Evolutionary conservation across 2,113 vertebrate species (phyloP).

Genomic region (Semnornis frantzii): DNA sequence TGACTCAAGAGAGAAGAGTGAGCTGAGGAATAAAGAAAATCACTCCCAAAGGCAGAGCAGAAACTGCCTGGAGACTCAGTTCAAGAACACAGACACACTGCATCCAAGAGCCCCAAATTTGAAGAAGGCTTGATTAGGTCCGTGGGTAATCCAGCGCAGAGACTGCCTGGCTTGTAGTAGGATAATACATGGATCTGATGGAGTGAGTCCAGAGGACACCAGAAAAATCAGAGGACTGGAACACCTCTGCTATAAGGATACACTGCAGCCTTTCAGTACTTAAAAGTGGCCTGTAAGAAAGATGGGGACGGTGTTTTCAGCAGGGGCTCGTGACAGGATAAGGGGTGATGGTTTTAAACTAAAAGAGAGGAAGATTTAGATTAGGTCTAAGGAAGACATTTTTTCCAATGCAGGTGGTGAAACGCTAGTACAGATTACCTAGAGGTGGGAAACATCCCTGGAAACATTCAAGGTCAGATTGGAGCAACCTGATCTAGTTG

Average conservation of each 20-base stretch:
- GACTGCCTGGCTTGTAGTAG: background rate
- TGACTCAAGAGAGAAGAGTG: background rate
- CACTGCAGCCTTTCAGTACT: background rate
- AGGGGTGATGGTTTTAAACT: background rate
- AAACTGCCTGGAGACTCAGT: background rate
- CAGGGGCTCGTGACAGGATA: background rate
- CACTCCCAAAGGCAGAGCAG: background rate
- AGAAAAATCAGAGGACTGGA: background rate
- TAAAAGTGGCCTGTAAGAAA: background rate
- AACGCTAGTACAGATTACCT: background rate
- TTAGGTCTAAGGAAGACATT: background rate
- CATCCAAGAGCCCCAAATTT: rapidly evolving
- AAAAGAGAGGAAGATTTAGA: background rate
- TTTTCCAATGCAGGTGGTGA: background rate
- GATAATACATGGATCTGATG: background rate
- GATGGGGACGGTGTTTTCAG: background rate
- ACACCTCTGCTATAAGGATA: background rate
- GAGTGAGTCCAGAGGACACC: background rate
- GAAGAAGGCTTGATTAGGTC: background rate
- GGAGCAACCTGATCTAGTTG: background rate
- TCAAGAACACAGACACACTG: background rate
- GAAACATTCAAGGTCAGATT: background rate
- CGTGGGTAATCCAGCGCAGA: background rate
- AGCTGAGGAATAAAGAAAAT: background rate
- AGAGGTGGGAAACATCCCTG: background rate